Evolutionary conservation across 2,888 invertebrate species (phyloP), one percentile per base, ranked within the genome.

Genomic region (Rotaria sp.): DNA sequence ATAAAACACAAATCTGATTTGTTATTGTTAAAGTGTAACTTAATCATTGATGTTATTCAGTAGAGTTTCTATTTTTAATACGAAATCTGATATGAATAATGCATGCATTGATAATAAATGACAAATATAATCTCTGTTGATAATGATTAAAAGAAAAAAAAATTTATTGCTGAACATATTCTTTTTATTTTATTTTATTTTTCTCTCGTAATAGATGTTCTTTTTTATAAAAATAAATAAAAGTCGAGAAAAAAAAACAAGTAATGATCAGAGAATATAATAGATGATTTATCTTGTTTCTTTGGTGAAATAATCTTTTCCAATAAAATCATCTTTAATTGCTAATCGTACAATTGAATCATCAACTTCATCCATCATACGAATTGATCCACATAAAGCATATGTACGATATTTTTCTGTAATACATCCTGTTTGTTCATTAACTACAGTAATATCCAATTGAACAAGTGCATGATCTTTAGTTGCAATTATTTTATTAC

Each of bases 391-490:
- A 80, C 86, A 86, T 50, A 86, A 75, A n/a, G 86, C 85, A 85
- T 86, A 86, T 15, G 86, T 85, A 55, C 48, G 55, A n/a, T 50
- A 75, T 41, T 57, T 85, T 30, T 75, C 85, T 80, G 86, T 85
- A 67, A 85, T 55, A 24, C 80, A n/a, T 57, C 84, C 75, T 45
- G 85, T 88, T 87, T 59, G 80, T 80, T 75, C 75, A 84, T 86
- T 80, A 85, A 92, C 91, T 91, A 97, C 97, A 84, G 96, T 97
- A 89, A 99, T 93, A 91, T 95, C 96, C 89, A 99, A 93, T 92
- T 99, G 98, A 89, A 99, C 97, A 0, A 97, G 96, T 52, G 98
- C 98, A 92, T 99, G 97, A 92, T 99, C 99, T 92, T 97, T 98
- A 52, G 99, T 97, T 90, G 96, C 95, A 91, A 99, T 98, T 89